Percentiles rank a stretch among this genome's conserved stretches.
These are phyloP conservation scores for Danio albolineatus DNA, from an alignment of 2,797 vertebrate genomes.

Conservation along the genomic window DNA sequence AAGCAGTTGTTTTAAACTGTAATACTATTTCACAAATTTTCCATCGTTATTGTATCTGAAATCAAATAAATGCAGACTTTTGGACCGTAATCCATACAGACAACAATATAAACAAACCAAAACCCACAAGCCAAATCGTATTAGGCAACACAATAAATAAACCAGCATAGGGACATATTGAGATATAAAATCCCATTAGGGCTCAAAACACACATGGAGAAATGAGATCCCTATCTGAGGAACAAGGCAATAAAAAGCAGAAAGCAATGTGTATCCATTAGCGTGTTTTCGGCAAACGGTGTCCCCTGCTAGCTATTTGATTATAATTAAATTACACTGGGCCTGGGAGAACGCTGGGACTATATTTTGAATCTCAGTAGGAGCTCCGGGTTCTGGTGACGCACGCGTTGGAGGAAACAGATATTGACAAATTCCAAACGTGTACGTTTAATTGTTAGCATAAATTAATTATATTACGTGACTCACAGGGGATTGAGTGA, in stretches of 20 bases:
- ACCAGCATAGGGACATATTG: conserved; percentile 9
- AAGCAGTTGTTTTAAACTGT: neutral
- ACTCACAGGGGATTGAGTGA: neutral
- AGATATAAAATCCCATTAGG: conserved; percentile 1
- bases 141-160: conserved; percentile 24
- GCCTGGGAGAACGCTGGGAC: conserved; percentile 74
- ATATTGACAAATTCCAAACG: conserved; percentile 76
- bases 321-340: conserved; percentile 88
- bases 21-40: neutral
- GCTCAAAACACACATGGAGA: conserved; percentile 34
- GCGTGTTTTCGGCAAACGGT: conserved; percentile 75
- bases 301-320: conserved; percentile 85
- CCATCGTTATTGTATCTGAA: neutral
- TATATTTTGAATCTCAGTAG: conserved; percentile 68
- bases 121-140: neutral
- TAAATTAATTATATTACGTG: conserved; percentile 65
- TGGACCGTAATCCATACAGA: neutral
- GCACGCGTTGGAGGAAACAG: conserved; percentile 58
- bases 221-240: conserved; percentile 54
- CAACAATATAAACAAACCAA: conserved; percentile 13
- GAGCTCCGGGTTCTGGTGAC: conserved; percentile 64
- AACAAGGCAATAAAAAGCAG: conserved; percentile 67
- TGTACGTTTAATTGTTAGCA: conserved; percentile 72
- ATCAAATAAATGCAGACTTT: neutral
- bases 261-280: conserved; percentile 82